Conservation (phyloP, 2,888 invertebrate species). For the Eupithecia exiguata region DNA sequence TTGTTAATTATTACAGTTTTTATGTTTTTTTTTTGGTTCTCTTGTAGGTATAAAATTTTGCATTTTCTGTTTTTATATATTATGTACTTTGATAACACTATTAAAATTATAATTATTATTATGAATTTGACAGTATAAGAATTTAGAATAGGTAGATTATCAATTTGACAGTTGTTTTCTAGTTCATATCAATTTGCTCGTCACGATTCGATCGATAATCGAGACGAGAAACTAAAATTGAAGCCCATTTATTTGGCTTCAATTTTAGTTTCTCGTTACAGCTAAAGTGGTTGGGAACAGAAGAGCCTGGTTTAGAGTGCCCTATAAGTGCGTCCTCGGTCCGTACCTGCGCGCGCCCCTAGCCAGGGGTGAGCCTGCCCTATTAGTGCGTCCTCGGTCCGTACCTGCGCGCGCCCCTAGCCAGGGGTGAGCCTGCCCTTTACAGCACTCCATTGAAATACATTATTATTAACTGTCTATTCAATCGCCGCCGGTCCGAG, state of each 20-base stretch:
- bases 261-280: background rate
- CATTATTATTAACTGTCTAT: constrained; percentile 33
- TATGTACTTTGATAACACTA: too few species aligned
- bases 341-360: constrained; percentile 19
- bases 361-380: constrained; percentile 14
- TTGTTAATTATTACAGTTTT: too few species aligned
- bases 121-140: too few species aligned
- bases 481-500: constrained; percentile 16
- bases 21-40: too few species aligned
- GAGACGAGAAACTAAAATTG: too few species aligned
- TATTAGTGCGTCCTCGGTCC: background rate
- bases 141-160: too few species aligned
- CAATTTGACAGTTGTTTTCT: too few species aligned
- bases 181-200: background rate
- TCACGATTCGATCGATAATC: background rate
- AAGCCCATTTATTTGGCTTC: background rate
- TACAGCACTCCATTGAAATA: constrained; percentile 23
- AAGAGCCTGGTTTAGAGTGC: background rate
- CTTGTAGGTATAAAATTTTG: too few species aligned
- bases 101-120: too few species aligned
- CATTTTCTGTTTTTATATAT: too few species aligned
- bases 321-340: background rate
- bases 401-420: constrained; percentile 17
- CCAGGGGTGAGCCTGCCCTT: constrained; percentile 24
- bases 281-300: background rate